phyloP scores from a whole-genome alignment of 2,888 invertebrate genomes.

The Phortica magna region DNA sequence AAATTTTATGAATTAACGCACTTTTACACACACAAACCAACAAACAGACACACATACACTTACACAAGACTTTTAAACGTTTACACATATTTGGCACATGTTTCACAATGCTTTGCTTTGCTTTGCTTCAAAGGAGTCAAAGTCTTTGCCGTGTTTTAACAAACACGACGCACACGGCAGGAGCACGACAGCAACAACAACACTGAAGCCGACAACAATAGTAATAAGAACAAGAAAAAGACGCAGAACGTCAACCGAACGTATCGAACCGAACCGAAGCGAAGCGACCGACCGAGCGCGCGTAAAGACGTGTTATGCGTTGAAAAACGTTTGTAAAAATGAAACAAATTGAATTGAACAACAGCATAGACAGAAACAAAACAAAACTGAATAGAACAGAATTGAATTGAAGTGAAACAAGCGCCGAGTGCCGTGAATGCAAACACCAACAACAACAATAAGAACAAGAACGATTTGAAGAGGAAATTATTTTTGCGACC shows the following conservation, averaged over 20 bases:
- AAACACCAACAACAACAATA: background rate
- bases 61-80: too few relatives aligned
- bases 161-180: too few relatives aligned
- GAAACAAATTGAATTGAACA: background rate
- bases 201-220: background rate
- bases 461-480: background rate
- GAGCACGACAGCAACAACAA: background rate
- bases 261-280: background rate
- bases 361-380: background rate
- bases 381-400: background rate
- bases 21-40: too few relatives aligned
- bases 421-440: background rate
- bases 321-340: background rate
- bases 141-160: too few relatives aligned
- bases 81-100: too few relatives aligned
- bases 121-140: too few relatives aligned
- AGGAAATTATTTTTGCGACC: conserved; percentile 56
- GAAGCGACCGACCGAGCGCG: background rate
- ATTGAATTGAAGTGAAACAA: background rate
- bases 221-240: background rate
- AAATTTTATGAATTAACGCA: too few relatives aligned
- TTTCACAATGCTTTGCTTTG: too few relatives aligned
- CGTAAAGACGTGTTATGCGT: background rate
- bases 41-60: too few relatives aligned
- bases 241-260: background rate